These are phyloP conservation scores for Cheilosia soror DNA, from an alignment of 2,888 invertebrate genomes.

Conservation along the genomic window DNA sequence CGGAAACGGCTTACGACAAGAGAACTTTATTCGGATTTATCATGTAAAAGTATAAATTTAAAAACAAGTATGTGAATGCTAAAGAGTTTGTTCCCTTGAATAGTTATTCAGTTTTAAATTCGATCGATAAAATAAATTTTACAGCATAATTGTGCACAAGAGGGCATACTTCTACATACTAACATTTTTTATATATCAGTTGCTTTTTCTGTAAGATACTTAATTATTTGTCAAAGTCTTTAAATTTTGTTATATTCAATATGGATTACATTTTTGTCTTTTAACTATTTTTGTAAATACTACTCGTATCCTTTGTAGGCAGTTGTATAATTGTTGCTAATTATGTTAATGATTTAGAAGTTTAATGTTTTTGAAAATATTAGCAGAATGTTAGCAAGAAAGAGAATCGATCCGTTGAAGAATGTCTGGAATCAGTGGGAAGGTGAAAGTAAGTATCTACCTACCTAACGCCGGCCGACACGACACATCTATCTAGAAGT, in stretches of 20 bases:
- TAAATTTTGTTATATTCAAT: slow-evolving; percentile 23
- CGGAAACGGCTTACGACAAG: slow-evolving; percentile 72
- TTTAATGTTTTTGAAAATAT: too few relatives aligned
- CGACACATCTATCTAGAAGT: too few relatives aligned
- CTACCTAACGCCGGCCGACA: too few relatives aligned
- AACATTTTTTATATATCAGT: slow-evolving; percentile 37
- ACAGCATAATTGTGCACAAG: slow-evolving; percentile 47
- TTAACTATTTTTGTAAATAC: slow-evolving; percentile 10
- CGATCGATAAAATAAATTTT: slow-evolving; percentile 60
- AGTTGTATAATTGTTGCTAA: slow-evolving; percentile 1
- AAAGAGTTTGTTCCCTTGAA: slow-evolving; percentile 31
- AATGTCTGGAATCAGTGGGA: too few relatives aligned
- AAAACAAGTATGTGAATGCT: slow-evolving; percentile 15
- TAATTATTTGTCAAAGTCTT: slow-evolving; percentile 73
- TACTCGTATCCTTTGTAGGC: background rate
- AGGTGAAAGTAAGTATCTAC: too few relatives aligned
- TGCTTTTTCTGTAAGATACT: slow-evolving; percentile 28
- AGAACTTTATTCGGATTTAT: slow-evolving; percentile 48
- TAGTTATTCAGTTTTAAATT: slow-evolving; percentile 59
- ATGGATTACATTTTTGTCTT: slow-evolving; percentile 24
- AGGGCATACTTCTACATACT: slow-evolving; percentile 27
- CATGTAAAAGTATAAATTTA: background rate
- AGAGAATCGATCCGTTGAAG: too few relatives aligned
- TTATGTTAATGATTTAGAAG: background rate
- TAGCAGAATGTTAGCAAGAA: too few relatives aligned